Evolutionary conservation across 2,888 invertebrate species (phyloP), one percentile per base, ranked within the genome.

Genomic region (Phorcus lineatus): DNA sequence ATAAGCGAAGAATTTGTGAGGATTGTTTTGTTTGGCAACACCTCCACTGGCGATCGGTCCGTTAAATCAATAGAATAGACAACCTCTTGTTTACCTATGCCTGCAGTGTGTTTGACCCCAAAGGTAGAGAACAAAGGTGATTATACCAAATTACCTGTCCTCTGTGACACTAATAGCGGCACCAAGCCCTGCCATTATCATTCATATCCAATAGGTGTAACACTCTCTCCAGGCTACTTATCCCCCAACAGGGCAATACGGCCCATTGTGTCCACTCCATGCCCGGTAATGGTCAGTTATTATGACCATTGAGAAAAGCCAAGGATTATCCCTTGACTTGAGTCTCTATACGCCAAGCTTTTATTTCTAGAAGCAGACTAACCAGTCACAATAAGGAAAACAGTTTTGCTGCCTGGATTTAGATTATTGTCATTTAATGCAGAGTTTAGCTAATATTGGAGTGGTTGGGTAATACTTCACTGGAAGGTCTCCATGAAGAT

Each of bases 21-120:
- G 62, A 62, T 28, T 70, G 70, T 70, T 70, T 70, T 70, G 70
- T 70, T 19, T 31, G 70, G 36, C 40, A 70, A 70, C 70, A 70
- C 70, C 19, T 70, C 36, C 19, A 13, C 36, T 3, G 36, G n/a
- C 17, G n/a, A 70, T 70, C 28, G 19, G 36, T 70, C 70, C 16
- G 17, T n/a, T 70, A 70, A 70, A 70, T 70, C 70, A 70, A 70
- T 70, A 70, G 19, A 70, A 19, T 40, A 70, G 70, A 70, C 70
- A 40, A 40, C 36, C 36, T 31, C 31, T 0, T 70, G 70, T 70
- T 70, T 70, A 70, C 70, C 28, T 70, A 70, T 70, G 70, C 40
- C 36, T 70, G 40, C 36, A 31, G 70, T 36, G 19, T 70, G 70
- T 70, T 70, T 70, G 40, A 70, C 36, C 70, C 28, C 7, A 16